Evolutionary conservation across 2,797 vertebrate genomes (phyloP).

Genomic region (Xenopus petersii): DNA sequence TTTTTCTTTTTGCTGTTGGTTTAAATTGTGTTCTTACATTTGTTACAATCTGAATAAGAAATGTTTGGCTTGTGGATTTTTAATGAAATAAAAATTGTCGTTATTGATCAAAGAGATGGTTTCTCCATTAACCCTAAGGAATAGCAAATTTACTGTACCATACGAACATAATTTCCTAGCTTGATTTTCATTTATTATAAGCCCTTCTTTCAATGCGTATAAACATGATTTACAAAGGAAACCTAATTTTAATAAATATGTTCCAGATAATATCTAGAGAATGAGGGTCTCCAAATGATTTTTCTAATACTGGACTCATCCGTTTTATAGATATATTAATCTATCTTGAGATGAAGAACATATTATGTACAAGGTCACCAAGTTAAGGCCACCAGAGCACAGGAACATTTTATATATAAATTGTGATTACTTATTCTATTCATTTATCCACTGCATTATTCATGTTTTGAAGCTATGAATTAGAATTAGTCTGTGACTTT

Average conservation of each 20-base stretch:
- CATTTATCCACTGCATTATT: constrained; percentile 36
- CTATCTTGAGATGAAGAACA: constrained; percentile 11
- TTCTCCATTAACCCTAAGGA: constrained; percentile 24
- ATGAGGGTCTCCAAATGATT: background rate
- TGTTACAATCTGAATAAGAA: too few relatives aligned
- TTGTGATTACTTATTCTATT: constrained; percentile 18
- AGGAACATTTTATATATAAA: constrained; percentile 23
- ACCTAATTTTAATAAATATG: background rate
- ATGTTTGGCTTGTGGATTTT: background rate
- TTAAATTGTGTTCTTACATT: too few relatives aligned
- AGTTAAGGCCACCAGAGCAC: constrained; percentile 14
- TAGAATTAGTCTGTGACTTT: constrained; percentile 17
- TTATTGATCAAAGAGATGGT: background rate
- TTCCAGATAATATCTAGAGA: background rate
- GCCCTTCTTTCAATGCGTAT: background rate
- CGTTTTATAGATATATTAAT: constrained; percentile 9
- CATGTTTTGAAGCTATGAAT: constrained; percentile 27
- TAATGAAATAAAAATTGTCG: constrained; percentile 8
- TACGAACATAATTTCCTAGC: constrained; percentile 4
- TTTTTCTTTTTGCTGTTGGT: too few relatives aligned
- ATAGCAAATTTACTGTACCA: constrained; percentile 5
- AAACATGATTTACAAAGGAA: constrained; percentile 5
- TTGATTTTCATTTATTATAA: background rate
- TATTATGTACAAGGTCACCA: constrained; percentile 33
- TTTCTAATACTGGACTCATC: background rate